Conservation (phyloP, 2,888 invertebrate species). For the Operophtera brumata region DNA sequence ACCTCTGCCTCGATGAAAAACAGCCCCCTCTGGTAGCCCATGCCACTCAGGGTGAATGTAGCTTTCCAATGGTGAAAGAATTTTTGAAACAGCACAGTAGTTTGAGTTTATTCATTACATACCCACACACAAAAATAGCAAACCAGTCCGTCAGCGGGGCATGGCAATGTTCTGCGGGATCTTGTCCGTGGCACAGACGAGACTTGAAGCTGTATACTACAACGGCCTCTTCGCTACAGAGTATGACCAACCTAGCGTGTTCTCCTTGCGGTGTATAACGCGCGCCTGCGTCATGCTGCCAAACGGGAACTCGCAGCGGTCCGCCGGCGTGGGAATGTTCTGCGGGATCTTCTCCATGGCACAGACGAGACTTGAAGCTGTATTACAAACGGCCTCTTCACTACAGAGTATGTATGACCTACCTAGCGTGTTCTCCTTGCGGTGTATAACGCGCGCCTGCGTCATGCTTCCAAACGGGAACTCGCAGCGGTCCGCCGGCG, state of each 20-base stretch:
- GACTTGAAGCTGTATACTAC: too few species aligned
- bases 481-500: conserved; percentile 81
- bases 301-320: conserved; percentile 88
- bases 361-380: conserved; percentile 89
- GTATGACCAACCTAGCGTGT: conserved; percentile 66
- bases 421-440: conserved; percentile 83
- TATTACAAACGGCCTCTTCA: conserved; percentile 30
- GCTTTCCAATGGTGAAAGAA: too few species aligned
- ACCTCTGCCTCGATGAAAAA: too few species aligned
- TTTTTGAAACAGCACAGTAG: too few species aligned
- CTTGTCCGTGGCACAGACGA: too few species aligned
- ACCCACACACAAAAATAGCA: not conserved
- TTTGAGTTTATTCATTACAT: not conserved
- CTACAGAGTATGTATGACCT: conserved; percentile 20
- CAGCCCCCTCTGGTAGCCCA: too few species aligned
- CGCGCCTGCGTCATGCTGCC: conserved; percentile 95
- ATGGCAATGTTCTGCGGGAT: too few species aligned
- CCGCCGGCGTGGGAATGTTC: conserved; percentile 80
- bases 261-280: conserved; percentile 89
- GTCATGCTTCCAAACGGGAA: conserved; percentile 97
- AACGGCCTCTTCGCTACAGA: not conserved
- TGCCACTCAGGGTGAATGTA: too few species aligned
- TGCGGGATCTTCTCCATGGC: conserved; percentile 87
- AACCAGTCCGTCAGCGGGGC: too few species aligned
- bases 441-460: conserved; percentile 91